phyloP scores from a whole-genome alignment of 2,797 vertebrate species.

The Mallotus villosus region DNA sequence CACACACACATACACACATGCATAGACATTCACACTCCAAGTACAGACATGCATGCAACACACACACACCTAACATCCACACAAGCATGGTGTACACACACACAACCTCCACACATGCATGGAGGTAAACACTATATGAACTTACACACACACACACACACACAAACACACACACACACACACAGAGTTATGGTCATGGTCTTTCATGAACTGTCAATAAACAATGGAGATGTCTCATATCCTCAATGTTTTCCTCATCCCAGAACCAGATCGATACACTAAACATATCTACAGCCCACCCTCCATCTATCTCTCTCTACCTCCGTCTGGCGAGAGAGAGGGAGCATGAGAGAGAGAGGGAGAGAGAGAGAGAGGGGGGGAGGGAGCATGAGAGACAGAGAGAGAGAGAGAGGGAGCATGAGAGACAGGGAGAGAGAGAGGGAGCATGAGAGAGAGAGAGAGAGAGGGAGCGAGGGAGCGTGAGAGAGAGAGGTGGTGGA shows the following conservation, averaged over 20 bases:
- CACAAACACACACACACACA: no score
- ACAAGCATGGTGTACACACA: no score
- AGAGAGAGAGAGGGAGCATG: background rate
- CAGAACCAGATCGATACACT: no score
- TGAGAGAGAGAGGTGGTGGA: slow-evolving; percentile 20
- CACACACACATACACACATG: no score
- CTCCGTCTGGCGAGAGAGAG: slow-evolving; percentile 21
- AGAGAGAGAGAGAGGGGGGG: slow-evolving; percentile 6
- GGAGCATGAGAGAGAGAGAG: slow-evolving; percentile 14
- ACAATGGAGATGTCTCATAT: no score
- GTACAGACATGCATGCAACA: background rate
- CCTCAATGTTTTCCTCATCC: no score
- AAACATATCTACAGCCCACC: background rate
- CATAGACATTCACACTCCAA: background rate
- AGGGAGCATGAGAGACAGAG: slow-evolving; percentile 12
- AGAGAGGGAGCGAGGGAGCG: background rate
- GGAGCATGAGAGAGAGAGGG: background rate
- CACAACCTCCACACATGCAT: no score
- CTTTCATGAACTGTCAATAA: no score
- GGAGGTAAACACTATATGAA: no score
- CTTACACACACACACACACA: no score
- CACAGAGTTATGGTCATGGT: background rate
- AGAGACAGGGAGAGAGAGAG: slow-evolving; percentile 5
- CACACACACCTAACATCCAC: no score
- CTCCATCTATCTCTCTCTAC: slow-evolving; percentile 30